Evolutionary conservation across 2,888 invertebrate genomes (phyloP), one percentile per base, ranked within the genome.

Genomic region (Lucinisca nassula): DNA sequence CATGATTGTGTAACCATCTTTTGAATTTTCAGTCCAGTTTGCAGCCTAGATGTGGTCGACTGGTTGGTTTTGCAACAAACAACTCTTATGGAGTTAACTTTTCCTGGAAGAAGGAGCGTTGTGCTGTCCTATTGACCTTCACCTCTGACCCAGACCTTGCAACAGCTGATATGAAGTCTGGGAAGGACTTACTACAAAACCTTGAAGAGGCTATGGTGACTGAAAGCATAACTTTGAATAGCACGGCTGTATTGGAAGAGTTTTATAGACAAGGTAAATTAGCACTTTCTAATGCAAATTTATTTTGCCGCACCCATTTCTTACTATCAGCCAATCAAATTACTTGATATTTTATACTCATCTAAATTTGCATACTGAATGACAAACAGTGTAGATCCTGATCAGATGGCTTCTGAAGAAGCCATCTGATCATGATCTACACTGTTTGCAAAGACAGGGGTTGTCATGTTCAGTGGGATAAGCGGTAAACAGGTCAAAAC

Each of bases 71-170:
- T 93, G 97, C 97, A 4, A 97, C 97, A 0, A 97, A 97, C 0
- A 97, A 97, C 94, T 96, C 97, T 17, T 97, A 97, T 91, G 97
- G 97, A 1, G 97, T 97, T 2, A 96, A 96, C 84, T 97, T 97
- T 0, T 97, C 97, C 0, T 97, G 97, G 1, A 93, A 92, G 30
- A 95, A 94, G 38, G 97, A 72, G 94, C 95, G 97, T 72, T 97
- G 97, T 95, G 97, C 97, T 0, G 92, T 97, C 45, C 85, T 93
- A 12, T 79, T 92, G 49, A 89, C 82, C 12, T 90, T 91, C 38
- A 89, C 92, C 35, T 79, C 85, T 10, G 84, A 92, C 49, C 77
- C 84, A 37, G 88, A 67, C 14, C 45, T 45, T 14, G 40, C 6
- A 30, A 82, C 75, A 24, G 85, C 82, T 78, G 91, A 92, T 74